These are phyloP conservation scores for Pristis pectinata DNA, from an alignment of 2,797 vertebrate genomes.

Conservation along the genomic window DNA sequence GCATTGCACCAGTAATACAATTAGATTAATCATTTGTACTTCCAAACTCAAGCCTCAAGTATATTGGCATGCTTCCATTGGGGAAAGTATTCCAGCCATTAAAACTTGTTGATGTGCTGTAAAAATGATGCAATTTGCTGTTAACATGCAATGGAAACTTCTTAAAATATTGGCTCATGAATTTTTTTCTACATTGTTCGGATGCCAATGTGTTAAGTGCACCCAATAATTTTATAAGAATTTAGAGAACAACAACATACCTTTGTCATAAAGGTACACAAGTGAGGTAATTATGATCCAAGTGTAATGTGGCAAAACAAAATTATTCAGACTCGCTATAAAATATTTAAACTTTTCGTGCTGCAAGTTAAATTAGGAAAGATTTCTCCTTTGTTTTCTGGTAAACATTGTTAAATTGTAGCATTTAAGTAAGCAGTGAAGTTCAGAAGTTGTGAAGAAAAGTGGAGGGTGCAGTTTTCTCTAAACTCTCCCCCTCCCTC, in stretches of 20 bases:
- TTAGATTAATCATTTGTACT: neutral
- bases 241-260: neutral
- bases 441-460: neutral
- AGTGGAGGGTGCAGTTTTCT: neutral
- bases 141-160: neutral
- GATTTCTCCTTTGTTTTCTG: neutral
- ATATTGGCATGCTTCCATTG: neutral
- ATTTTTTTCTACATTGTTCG: neutral
- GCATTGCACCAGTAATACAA: neutral
- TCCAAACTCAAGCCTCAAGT: neutral
- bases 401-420: neutral
- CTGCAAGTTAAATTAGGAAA: neutral
- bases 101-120: neutral
- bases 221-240: neutral
- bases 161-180: neutral
- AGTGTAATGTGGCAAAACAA: no score
- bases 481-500: no score
- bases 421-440: neutral
- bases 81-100: neutral
- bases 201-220: neutral
- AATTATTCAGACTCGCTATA: neutral
- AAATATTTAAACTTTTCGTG: neutral
- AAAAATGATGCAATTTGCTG: neutral
- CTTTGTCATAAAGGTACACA: neutral
- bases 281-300: neutral